Percentiles rank a stretch among this genome's conserved stretches.
Evolutionary conservation across 2,888 invertebrate species (phyloP).

Genomic region (Phengaris alcon): DNA sequence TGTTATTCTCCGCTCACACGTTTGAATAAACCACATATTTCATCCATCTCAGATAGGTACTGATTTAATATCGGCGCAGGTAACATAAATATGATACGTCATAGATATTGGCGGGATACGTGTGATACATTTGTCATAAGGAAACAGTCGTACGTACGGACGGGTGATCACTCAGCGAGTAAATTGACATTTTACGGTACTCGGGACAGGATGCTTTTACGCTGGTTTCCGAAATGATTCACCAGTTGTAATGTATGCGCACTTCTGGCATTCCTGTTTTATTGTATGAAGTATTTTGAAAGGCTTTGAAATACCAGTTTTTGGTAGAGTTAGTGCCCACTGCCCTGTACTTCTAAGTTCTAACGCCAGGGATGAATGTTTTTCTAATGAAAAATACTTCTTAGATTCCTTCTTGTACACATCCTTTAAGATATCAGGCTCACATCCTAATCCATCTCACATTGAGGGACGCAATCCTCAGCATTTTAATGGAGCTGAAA

Average conservation of each 20-base stretch:
- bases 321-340: too few species aligned
- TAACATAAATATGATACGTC: constrained; percentile 20
- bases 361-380: too few species aligned
- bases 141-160: neutral
- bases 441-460: too few species aligned
- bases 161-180: neutral
- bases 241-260: neutral
- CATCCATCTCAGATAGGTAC: neutral
- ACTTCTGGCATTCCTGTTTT: neutral
- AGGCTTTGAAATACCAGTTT: too few species aligned
- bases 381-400: too few species aligned
- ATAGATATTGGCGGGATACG: neutral
- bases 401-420: too few species aligned
- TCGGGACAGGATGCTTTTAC: constrained; percentile 8
- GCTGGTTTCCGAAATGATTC: constrained; percentile 18
- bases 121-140: neutral
- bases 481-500: too few species aligned
- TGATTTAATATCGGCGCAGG: constrained; percentile 7
- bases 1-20: neutral
- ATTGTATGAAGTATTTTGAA: neutral
- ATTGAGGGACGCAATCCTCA: too few species aligned
- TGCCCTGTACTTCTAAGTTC: too few species aligned
- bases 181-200: constrained; percentile 14
- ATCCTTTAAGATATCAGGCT: too few species aligned
- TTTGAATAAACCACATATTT: neutral